Conservation (phyloP, 2,797 vertebrate genomes). For the Prunella strophiata region DNA sequence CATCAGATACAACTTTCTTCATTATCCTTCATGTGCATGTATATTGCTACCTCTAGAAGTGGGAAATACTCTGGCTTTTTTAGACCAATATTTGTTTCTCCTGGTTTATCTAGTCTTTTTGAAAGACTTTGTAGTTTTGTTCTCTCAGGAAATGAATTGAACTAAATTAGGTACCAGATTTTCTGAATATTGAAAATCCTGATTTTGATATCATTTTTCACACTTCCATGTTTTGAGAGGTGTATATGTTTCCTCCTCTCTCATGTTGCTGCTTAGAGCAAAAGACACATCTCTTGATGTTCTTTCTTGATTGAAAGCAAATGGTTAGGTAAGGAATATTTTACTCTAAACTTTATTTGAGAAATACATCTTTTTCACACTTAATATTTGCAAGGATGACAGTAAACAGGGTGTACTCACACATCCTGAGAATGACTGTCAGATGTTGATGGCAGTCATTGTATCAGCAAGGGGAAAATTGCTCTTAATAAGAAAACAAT, state of each 20-base stretch:
- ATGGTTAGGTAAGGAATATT: neutral
- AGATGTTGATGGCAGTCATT: neutral
- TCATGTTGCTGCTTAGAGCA: neutral
- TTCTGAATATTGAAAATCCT: neutral
- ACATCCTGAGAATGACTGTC: neutral
- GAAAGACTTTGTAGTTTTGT: neutral
- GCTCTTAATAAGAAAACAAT: neutral
- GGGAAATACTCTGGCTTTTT: neutral
- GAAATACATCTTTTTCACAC: neutral
- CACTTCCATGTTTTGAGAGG: neutral
- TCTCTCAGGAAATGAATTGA: neutral
- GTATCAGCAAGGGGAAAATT: neutral
- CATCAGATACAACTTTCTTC: neutral
- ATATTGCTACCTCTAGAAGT: neutral
- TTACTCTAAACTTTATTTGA: neutral
- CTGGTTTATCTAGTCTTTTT: neutral
- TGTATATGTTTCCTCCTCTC: neutral
- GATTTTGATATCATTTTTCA: neutral
- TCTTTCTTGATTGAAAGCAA: neutral
- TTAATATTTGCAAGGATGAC: neutral
- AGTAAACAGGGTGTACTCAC: neutral
- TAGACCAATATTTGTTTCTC: neutral
- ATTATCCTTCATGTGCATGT: neutral
- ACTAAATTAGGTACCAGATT: neutral
- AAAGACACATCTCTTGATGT: neutral